phyloP scores from a whole-genome alignment of 1,140 invertebrate genomes.

The Dendroctonus ponderosae region DNA sequence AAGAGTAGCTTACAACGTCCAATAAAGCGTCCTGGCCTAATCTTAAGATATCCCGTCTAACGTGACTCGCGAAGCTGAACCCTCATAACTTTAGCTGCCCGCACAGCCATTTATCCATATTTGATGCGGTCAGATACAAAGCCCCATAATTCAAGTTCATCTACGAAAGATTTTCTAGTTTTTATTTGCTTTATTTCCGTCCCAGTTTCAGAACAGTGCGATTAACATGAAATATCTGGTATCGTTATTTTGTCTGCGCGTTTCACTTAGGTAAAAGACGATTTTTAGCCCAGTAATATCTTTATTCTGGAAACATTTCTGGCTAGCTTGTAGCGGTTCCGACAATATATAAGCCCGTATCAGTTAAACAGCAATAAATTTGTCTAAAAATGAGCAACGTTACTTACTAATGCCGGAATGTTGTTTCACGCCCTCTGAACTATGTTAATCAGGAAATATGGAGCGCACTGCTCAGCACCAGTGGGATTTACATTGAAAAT shows the following conservation, averaged over 20 bases:
- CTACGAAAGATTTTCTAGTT: conserved; percentile 22
- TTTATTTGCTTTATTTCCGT: conserved; percentile 17
- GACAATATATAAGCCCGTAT: conserved; percentile 3
- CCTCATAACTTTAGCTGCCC: conserved; percentile 39
- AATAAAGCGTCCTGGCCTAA: conserved; percentile 45
- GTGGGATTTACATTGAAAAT: too few relatives aligned
- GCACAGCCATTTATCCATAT: conserved; percentile 41
- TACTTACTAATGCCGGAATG: not conserved
- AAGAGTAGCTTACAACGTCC: conserved; percentile 45
- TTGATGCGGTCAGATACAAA: conserved; percentile 39
- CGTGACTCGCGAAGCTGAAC: conserved; percentile 38
- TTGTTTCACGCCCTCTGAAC: too few relatives aligned
- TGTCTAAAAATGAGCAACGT: not conserved
- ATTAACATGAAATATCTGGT: conserved; percentile 4
- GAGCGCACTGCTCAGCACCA: too few relatives aligned
- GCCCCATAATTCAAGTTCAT: conserved; percentile 32
- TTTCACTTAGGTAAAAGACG: not conserved
- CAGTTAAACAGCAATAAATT: conserved; percentile 9
- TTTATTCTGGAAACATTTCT: too few relatives aligned
- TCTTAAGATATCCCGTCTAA: conserved; percentile 38
- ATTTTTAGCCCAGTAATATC: not conserved
- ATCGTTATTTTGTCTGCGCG: not conserved
- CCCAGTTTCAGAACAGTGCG: conserved; percentile 7
- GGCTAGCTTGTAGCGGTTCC: too few relatives aligned
- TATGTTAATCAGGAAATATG: too few relatives aligned